These are phyloP conservation scores for Danio tinwini DNA, from an alignment of 2,797 vertebrate genomes.

Conservation along the genomic window DNA sequence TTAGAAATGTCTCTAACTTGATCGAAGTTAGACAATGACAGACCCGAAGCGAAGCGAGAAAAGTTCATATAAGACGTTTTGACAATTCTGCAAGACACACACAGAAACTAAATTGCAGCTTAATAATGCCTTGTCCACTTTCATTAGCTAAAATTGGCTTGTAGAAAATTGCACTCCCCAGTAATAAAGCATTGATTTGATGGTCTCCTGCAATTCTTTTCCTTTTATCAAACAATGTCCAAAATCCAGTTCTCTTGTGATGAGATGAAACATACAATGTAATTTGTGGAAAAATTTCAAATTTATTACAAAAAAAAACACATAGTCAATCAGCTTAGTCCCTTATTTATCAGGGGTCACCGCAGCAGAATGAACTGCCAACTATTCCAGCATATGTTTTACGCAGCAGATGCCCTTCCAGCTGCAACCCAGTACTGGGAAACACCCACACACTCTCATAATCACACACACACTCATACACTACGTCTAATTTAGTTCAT, in stretches of 20 bases:
- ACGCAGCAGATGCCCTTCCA: too few relatives aligned
- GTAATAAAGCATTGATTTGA: conserved; percentile 5
- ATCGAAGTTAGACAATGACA: background rate
- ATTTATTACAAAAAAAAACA: background rate
- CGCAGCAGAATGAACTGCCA: too few relatives aligned
- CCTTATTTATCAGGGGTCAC: too few relatives aligned
- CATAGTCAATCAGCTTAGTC: too few relatives aligned
- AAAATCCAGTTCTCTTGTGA: background rate
- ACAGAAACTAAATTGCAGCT: background rate
- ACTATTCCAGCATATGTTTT: too few relatives aligned
- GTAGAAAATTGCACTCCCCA: conserved; percentile 4
- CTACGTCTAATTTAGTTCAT: too few relatives aligned
- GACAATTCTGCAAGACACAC: conserved; percentile 2
- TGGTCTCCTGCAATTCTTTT: background rate
- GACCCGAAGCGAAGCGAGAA: conserved; percentile 2
- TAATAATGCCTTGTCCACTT: background rate
- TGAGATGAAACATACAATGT: background rate
- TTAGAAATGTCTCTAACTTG: background rate
- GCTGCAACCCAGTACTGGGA: too few relatives aligned
- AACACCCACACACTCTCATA: too few relatives aligned
- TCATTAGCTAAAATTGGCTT: background rate
- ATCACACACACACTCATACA: too few relatives aligned
- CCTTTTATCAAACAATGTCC: conserved; percentile 5
- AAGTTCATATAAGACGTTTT: background rate
- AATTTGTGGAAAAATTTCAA: background rate